Evolutionary conservation across 2,888 invertebrate species (phyloP), one percentile per base, ranked within the genome.

Genomic region (Oxycera nigricornis): DNA sequence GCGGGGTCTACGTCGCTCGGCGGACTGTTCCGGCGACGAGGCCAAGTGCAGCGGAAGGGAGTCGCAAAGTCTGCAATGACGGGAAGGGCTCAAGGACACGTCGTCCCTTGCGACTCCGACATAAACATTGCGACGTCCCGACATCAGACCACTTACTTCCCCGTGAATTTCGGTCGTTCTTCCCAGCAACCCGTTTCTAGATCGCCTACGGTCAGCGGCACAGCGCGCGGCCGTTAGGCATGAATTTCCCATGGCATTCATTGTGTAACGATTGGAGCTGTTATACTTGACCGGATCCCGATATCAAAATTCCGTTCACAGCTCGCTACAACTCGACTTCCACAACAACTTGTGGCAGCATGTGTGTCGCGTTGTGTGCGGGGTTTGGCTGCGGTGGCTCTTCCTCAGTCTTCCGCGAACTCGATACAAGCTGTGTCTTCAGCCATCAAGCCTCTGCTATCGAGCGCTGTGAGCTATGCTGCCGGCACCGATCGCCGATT

Each of bases 221-320:
- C 24, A 28, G 30, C 26, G 30, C 11, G 28, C 2, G 14, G 26
- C 65, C 65, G 65, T 65, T 65, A 65, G 39, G 41, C 35, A 14
- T 22, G 35, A 39, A 39, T 65, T n/a, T 65, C 65, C 24, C 65
- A 65, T 65, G 41, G 65, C 20, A 28, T 61, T 61, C n/a, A 35
- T 65, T 65, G 65, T 65, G 65, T 41, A 65, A 41, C n/a, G n/a
- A 17, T 61, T 2, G 2, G 28, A 31, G 31, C 24, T 22, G 39
- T 65, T 65, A 26, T 22, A 17, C 41, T 39, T 65, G 65, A 35
- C 41, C 65, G 39, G 65, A 39, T 39, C 41, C 65, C 41, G 9
- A 41, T 41, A 65, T 65, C 65, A 65, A 39, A 65, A 65, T 65
- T 65, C 65, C 65, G 24, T 41, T 22, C 41, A 41, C 41, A 41